phyloP scores from a whole-genome alignment of 2,797 vertebrate species.

The Macroramphosus scolopax region DNA sequence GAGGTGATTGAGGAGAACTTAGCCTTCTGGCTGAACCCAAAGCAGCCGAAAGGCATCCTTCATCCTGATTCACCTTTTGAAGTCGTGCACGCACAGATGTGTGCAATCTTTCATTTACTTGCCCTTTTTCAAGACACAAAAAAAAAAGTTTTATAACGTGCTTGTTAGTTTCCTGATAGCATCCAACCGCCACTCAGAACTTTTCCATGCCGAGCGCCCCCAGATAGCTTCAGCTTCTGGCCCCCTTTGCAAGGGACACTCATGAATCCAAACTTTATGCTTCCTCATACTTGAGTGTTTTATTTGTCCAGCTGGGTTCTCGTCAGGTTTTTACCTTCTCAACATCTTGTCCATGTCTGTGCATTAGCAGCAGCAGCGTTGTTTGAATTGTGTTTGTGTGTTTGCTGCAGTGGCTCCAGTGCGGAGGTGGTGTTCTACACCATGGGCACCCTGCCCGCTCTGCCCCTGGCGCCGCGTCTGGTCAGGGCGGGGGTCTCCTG shows the following conservation, averaged over 20 bases:
- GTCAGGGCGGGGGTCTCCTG: conserved; percentile 90
- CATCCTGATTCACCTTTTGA: conserved; percentile 15
- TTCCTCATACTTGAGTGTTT: too few relatives aligned
- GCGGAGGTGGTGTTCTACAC: conserved; percentile 94
- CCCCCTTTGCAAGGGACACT: too few relatives aligned
- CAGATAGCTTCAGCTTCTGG: too few relatives aligned
- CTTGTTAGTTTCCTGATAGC: too few relatives aligned
- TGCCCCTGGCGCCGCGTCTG: conserved; percentile 89
- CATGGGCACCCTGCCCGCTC: conserved; percentile 90
- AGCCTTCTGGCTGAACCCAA: conserved; percentile 26
- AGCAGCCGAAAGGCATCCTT: conserved; percentile 19
- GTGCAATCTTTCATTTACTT: not conserved
- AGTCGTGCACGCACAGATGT: not conserved
- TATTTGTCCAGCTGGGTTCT: too few relatives aligned
- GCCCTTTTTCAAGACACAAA: conserved; percentile 9
- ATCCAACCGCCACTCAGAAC: too few relatives aligned
- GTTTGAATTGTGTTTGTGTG: conserved; percentile 23
- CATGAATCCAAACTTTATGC: too few relatives aligned
- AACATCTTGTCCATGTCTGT: too few relatives aligned
- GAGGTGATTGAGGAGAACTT: conserved; percentile 24
- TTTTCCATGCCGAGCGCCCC: too few relatives aligned
- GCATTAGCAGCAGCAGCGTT: too few relatives aligned
- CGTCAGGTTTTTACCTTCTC: too few relatives aligned
- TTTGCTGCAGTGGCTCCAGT: conserved; percentile 85
- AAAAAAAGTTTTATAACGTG: not conserved